Percentiles rank a stretch among this genome's conserved stretches.
These are phyloP conservation scores for Platyscapa corneri DNA, from an alignment of 1,140 invertebrate species.

Conservation along the genomic window DNA sequence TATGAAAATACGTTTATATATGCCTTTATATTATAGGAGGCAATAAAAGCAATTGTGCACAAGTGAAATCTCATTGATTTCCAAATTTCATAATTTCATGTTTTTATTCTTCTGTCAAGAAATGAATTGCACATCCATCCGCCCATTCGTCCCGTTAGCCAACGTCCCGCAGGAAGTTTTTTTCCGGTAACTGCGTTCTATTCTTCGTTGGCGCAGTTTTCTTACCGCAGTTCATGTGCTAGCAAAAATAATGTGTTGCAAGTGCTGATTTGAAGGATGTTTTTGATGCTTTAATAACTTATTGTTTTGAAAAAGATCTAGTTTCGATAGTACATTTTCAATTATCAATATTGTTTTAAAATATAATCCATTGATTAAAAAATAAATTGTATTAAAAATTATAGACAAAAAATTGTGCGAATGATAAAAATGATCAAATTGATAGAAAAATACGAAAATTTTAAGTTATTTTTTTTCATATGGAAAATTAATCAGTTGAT, in stretches of 20 bases:
- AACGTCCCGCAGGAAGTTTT: constrained; percentile 52
- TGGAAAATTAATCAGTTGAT: too few species aligned
- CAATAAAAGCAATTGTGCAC: not conserved
- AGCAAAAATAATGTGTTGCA: not conserved
- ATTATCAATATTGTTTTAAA: too few species aligned
- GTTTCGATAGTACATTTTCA: too few species aligned
- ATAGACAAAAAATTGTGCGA: too few species aligned
- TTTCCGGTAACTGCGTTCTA: constrained; percentile 29
- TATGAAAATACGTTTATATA: too few species aligned
- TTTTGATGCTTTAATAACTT: not conserved
- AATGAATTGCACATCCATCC: constrained; percentile 41
- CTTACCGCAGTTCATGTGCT: constrained; percentile 18
- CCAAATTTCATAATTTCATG: not conserved
- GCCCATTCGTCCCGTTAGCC: constrained; percentile 59
- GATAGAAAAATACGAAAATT: too few species aligned
- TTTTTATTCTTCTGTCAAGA: constrained; percentile 6
- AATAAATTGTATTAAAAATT: too few species aligned
- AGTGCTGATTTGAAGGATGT: not conserved
- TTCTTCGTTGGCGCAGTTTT: constrained; percentile 28
- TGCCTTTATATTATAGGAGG: too few species aligned
- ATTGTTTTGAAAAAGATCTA: too few species aligned
- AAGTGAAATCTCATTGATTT: not conserved
- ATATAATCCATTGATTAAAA: too few species aligned
- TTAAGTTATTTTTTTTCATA: too few species aligned
- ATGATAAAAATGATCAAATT: too few species aligned